Base-by-base conservation (phyloP, 2,888 invertebrate species). In the Aphodius sticticus region DNA sequence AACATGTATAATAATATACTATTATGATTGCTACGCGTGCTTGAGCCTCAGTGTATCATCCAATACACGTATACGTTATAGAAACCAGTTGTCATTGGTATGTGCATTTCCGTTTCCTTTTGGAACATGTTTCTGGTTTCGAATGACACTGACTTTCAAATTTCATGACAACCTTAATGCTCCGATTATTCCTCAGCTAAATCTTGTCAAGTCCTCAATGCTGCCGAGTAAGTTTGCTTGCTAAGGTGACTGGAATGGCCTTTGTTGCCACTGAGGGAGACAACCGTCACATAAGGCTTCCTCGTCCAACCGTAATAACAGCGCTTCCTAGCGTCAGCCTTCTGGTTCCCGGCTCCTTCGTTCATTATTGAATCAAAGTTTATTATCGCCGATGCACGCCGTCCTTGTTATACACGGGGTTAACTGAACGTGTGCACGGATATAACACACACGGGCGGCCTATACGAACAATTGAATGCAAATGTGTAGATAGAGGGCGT, bases 391-490 rank as follows among this genome's bases (percentile, higher is more conserved):
- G 1, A 70, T 15, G 14, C 14, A 15, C 71, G 14, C 26, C 26
- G 16, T 71, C 26, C 16, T 26, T 26, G 26, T 26, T 26, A 26
- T 26, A 26, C 26, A 3, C 71, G 71, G 35, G 71, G 71, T 71
- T 71, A 71, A 71, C 36, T 6, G 6, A 74, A 74, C 74, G 74
- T 74, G 74, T 37, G 16, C 74, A 74, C 26, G 35, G 37, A n/a
- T 74, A 36, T 53, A 53, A 12, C 53, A 53, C 53, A 53, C 35
- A 74, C 74, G 74, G 36, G 15, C 74, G n/a, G 74, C 74, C 36
- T 74, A 26, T n/a, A 26, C 74, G 74, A 74, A 35, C 74, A 74
- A 74, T 74, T 74, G 74, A 74, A 74, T 74, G 74, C 74, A 74
- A 74, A 74, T 74, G 74, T 74, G 74, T 74, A 74, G 74, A 74